Percentiles rank a stretch among this genome's conserved stretches.
These are phyloP conservation scores for Minunthozetes semirufus DNA, from an alignment of 2,888 invertebrate genomes.

Conservation along the genomic window DNA sequence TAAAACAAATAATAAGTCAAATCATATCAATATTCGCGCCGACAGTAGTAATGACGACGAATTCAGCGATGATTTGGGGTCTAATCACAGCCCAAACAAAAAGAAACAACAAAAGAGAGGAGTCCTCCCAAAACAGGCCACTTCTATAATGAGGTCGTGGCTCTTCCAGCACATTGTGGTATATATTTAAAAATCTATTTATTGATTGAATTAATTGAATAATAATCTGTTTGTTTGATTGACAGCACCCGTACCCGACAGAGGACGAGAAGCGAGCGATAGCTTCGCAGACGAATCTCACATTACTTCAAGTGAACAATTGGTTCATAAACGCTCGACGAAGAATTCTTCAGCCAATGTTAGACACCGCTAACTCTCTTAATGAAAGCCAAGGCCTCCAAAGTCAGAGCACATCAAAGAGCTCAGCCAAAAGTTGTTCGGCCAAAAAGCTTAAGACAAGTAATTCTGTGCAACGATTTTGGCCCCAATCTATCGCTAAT, in stretches of 20 bases:
- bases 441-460: constrained; percentile 25
- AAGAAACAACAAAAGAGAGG: constrained; percentile 62
- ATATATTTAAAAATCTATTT: constrained; percentile 35
- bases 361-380: constrained; percentile 54
- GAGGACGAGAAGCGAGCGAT: constrained; percentile 88
- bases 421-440: background rate
- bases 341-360: constrained; percentile 83
- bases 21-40: constrained; percentile 33
- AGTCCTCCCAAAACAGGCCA: constrained; percentile 88
- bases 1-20: constrained; percentile 12
- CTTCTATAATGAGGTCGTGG: constrained; percentile 93
- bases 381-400: background rate
- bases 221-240: constrained; percentile 40
- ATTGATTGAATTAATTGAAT: no score
- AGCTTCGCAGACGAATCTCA: constrained; percentile 79
- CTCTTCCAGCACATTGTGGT: constrained; percentile 92
- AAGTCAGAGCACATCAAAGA: constrained; percentile 23
- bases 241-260: constrained; percentile 87
- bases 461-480: constrained; percentile 41
- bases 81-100: constrained; percentile 20
- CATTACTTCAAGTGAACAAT: constrained; percentile 79
- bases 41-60: constrained; percentile 41
- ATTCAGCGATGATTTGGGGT: constrained; percentile 51
- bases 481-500: constrained; percentile 42
- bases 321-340: constrained; percentile 89